Evolutionary conservation across 2,888 invertebrate genomes (phyloP), one percentile per base, ranked within the genome.

Genomic region (Cepaea hortensis): DNA sequence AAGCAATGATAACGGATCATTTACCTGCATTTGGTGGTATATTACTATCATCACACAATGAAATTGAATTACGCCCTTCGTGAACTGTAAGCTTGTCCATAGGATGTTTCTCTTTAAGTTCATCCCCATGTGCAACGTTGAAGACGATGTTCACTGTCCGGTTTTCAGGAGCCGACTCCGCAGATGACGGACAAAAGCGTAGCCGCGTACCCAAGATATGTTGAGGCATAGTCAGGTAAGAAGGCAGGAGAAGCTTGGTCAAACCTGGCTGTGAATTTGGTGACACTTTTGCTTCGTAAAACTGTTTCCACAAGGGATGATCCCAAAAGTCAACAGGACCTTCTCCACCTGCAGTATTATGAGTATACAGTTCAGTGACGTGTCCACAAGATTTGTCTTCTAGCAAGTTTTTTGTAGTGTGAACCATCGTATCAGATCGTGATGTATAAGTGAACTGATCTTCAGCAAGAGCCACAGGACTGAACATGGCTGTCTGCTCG

Each of bases 171-270:
- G 77, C 20, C 2, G 61, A n/a, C n/a, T 77, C 77, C 55, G 55
- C 9, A 11, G 77, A 3, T n/a, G 55, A 6, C n/a, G 77, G 4
- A 7, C 55, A 55, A 55, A 77, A 55, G 2, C 55, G 50, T n/a
- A 77, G 5, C 7, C 77, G 20, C 3, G 77, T 46, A 11, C 65
- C 80, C 46, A 65, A 65, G 55, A 80, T 35, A 65, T 48, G 80
- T 20, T 80, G 80, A 35, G 80, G 65, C 80, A 80, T 62, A 46
- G 65, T 80, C n/a, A 80, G 35, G 48, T 80, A 80, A 1, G 80
- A 80, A 9, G 80, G 80, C 4, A 80, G 13, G 0, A 80, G 68
- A 20, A 80, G 35, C n/a, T 80, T 68, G 3, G 62, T 62, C 23
- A 80, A 46, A 3, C 68, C 15, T 4, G 62, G 65, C 46, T 68